phyloP scores from a whole-genome alignment of 2,797 vertebrate genomes.

The Trachops cirrhosus region DNA sequence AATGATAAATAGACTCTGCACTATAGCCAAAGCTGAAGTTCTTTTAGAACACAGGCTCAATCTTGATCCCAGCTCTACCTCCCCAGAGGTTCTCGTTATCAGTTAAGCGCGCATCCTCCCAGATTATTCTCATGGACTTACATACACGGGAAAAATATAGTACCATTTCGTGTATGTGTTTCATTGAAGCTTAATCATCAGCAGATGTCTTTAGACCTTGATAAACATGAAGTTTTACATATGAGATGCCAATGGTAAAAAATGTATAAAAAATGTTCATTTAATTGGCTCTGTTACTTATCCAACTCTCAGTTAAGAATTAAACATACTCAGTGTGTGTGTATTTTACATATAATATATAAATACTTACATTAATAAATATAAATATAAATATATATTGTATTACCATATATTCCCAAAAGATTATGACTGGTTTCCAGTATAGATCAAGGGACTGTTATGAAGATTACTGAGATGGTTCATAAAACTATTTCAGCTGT shows the following conservation, averaged over 20 bases:
- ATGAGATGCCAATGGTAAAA: neutral
- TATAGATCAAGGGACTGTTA: neutral
- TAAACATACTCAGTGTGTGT: neutral
- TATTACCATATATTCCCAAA: neutral
- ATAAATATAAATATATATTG: neutral
- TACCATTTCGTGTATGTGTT: neutral
- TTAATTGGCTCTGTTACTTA: neutral
- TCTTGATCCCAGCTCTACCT: neutral
- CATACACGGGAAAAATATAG: neutral
- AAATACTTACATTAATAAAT: neutral
- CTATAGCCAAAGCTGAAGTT: neutral
- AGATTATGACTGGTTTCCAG: neutral
- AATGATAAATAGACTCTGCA: neutral
- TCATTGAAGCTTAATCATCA: constrained; percentile 10
- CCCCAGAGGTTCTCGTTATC: neutral
- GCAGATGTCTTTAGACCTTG: neutral
- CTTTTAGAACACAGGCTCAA: neutral
- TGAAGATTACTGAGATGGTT: constrained; percentile 36
- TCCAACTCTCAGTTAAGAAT: neutral
- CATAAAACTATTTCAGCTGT: neutral
- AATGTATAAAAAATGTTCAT: neutral
- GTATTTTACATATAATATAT: neutral
- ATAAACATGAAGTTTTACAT: neutral
- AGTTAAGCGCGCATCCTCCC: neutral
- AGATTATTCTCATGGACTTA: neutral